phyloP scores from a whole-genome alignment of 2,797 vertebrate genomes.

The Falco rusticolus region DNA sequence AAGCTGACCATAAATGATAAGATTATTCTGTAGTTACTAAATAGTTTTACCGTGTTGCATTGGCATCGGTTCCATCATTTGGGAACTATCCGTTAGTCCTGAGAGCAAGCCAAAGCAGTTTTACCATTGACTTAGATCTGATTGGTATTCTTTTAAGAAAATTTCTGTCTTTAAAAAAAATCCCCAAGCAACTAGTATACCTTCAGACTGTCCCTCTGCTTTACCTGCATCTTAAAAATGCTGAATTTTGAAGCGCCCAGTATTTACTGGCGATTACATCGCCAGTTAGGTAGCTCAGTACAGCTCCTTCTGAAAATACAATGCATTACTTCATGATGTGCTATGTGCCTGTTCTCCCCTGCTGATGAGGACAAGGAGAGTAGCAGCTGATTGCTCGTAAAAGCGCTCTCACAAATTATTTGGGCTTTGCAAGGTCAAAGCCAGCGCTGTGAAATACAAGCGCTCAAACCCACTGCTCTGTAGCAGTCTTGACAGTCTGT shows the following conservation, averaged over 20 bases:
- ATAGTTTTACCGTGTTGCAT: neutral
- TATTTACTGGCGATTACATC: neutral
- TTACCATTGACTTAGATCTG: neutral
- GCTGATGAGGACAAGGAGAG: neutral
- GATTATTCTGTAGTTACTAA: neutral
- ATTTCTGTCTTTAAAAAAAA: neutral
- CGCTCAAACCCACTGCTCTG: rapidly evolving
- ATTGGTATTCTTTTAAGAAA: neutral
- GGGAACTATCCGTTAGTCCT: neutral
- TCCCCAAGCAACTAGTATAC: neutral
- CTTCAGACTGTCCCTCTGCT: neutral
- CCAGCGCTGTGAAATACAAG: neutral
- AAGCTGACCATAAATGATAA: neutral
- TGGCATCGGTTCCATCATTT: neutral
- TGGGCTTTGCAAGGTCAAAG: neutral
- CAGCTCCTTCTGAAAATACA: neutral
- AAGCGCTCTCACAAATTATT: neutral
- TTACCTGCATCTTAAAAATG: neutral
- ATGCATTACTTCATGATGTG: neutral
- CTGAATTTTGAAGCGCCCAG: neutral
- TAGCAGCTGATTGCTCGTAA: neutral
- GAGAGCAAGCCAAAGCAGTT: neutral
- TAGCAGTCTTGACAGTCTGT: rapidly evolving
- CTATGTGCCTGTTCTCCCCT: neutral
- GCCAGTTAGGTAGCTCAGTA: neutral